Percentiles rank a stretch among this genome's conserved stretches.
Conservation (phyloP, 2,888 invertebrate species). For the Xanthia togata region DNA sequence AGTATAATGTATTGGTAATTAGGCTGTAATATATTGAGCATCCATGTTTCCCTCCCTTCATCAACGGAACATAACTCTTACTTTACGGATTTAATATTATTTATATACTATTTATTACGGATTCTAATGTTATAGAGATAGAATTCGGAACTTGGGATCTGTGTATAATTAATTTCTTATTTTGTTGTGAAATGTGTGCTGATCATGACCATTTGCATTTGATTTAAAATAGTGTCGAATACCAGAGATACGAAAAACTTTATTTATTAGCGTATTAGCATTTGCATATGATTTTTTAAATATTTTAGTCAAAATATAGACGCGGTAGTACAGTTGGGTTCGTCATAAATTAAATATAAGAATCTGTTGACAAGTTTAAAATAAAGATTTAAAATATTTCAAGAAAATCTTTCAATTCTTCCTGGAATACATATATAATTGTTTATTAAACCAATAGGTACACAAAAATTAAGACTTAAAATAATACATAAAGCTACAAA, state of each 20-base stretch:
- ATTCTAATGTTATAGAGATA: conserved; percentile 67
- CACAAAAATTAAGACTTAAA: no score
- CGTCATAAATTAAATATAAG: conserved; percentile 47
- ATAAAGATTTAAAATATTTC: not conserved
- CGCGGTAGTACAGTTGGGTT: not conserved
- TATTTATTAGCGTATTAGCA: conserved; percentile 63
- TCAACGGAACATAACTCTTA: conserved; percentile 85
- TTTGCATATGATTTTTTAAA: conserved; percentile 56
- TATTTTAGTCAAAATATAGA: conserved; percentile 56
- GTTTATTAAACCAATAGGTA: not conserved
- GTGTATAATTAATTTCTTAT: conserved; percentile 67
- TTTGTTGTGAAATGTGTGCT: conserved; percentile 64
- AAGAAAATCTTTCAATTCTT: not conserved
- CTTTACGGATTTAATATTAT: conserved; percentile 83
- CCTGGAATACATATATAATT: not conserved
- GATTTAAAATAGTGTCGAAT: conserved; percentile 64
- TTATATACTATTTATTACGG: conserved; percentile 77
- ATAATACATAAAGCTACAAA: no score
- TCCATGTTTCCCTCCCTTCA: conserved; percentile 84
- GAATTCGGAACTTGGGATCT: conserved; percentile 56
- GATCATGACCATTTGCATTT: conserved; percentile 56
- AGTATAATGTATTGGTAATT: conserved; percentile 89
- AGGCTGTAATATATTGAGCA: conserved; percentile 86
- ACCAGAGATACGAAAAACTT: conserved; percentile 49
- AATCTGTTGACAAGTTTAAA: conserved; percentile 19